A percentile compares a stretch with the other conserved stretches of the same genome.
Evolutionary conservation across 1,140 invertebrate genomes (phyloP).

Genomic region (Mercenaria mercenaria): DNA sequence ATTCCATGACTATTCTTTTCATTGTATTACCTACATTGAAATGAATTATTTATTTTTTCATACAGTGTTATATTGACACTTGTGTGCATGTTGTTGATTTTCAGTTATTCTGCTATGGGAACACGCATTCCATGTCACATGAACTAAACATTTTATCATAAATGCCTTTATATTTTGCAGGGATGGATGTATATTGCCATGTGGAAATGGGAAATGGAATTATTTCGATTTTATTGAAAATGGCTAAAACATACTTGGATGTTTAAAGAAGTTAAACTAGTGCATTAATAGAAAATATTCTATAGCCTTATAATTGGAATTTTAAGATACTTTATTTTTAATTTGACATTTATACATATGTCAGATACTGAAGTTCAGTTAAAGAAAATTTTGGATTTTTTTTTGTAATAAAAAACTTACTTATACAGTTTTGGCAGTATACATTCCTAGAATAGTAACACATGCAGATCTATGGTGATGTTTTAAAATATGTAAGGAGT

Average conservation of each 20-base stretch:
- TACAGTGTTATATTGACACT: background rate
- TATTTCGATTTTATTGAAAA: background rate
- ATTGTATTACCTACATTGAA: conserved; percentile 25
- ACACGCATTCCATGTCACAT: background rate
- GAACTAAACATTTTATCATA: conserved; percentile 29
- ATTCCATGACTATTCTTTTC: conserved; percentile 34
- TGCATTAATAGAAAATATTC: too few species aligned
- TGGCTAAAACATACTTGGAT: too few species aligned
- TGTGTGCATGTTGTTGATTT: conserved; percentile 40
- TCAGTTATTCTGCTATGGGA: conserved; percentile 1
- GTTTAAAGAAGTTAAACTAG: too few species aligned
- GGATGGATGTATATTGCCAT: conserved; percentile 40
- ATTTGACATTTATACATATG: too few species aligned
- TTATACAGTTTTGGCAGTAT: conserved; percentile 31
- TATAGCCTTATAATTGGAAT: too few species aligned
- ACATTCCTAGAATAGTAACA: background rate
- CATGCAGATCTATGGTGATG: background rate
- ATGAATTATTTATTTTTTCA: conserved; percentile 30
- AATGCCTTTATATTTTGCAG: conserved; percentile 40
- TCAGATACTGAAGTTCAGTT: too few species aligned
- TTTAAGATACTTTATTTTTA: too few species aligned
- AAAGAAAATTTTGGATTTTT: too few species aligned
- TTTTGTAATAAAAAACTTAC: too few species aligned
- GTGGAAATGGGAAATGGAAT: conserved; percentile 9
- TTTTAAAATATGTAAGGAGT: too few species aligned